Percentiles rank a stretch among this genome's conserved stretches.
Conservation (phyloP, 1,140 invertebrate genomes). For the Varroa destructor region DNA sequence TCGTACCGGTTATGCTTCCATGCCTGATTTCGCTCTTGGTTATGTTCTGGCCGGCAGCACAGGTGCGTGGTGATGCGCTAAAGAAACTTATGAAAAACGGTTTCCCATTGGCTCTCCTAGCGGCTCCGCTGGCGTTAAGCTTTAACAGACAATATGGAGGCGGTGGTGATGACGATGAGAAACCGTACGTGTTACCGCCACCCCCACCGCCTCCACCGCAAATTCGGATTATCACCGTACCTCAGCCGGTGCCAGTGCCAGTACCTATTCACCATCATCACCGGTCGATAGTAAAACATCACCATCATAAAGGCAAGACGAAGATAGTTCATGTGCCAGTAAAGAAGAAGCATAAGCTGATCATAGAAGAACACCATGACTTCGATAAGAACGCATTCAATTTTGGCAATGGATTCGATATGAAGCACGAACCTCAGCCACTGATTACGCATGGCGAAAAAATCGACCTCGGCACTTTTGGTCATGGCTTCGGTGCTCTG, state of each 20-base stretch:
- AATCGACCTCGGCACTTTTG: too few relatives aligned
- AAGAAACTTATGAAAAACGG: slow-evolving; percentile 18
- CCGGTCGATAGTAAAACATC: slow-evolving; percentile 14
- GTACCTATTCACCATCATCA: slow-evolving; percentile 20
- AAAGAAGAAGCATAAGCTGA: slow-evolving; percentile 19
- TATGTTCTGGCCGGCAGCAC: background rate
- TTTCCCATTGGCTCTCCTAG: background rate
- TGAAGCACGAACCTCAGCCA: too few relatives aligned
- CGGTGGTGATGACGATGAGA: background rate
- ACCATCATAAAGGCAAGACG: slow-evolving; percentile 18
- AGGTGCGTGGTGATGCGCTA: background rate
- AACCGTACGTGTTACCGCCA: background rate
- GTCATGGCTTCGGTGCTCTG: too few relatives aligned
- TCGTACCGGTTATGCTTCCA: background rate
- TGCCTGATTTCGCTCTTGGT: background rate
- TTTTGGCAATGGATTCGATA: too few relatives aligned
- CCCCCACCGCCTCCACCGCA: background rate
- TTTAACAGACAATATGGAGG: background rate
- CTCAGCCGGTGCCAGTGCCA: slow-evolving; percentile 16
- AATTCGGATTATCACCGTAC: slow-evolving; percentile 16
- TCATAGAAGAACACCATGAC: too few relatives aligned
- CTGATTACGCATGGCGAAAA: too few relatives aligned
- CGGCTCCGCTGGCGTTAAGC: background rate
- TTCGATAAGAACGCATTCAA: too few relatives aligned
- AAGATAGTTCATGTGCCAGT: slow-evolving; percentile 18